Base-by-base conservation (phyloP, 2,888 invertebrate genomes). In the Opisthograptis luteolata region DNA sequence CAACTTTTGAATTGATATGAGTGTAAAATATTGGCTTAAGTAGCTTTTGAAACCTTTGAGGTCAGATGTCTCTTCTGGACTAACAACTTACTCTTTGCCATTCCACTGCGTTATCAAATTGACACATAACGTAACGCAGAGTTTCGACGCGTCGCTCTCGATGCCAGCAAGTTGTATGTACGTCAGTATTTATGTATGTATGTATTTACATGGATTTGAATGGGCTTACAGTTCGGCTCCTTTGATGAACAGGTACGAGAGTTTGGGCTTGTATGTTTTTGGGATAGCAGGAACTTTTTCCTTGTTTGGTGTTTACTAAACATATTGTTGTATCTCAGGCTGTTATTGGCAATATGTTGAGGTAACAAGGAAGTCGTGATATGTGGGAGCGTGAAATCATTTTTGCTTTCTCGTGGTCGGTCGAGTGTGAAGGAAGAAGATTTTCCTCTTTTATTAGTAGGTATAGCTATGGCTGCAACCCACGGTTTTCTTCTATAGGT, bases 41-140 rank as follows among this genome's bases (percentile, higher is more conserved):
- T n/a, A 17, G 17, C 7, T 22, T 7, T 22, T 22, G 22, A 7
- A 22, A 22, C 22, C 22, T 9, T 2, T 25, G 2, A 1, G n/a
- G 25, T 25, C 2, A 22, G 3, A 5, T 10, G 10, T 9, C 40
- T 14, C 9, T 12, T 44, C 36, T 53, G 10, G 31, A 10, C 13
- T 2, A 19, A n/a, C 15, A 12, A 15, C 0, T 3, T 46, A 36
- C 0, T 57, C 55, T 60, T 44, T 56, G 54, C 0, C 9, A 37
- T 32, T 39, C 40, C 49, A 39, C 25, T 30, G 47, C 31, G 50
- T 60, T 58, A 60, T 50, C 44, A 50, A 53, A 55, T 52, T 42
- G 55, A 53, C 45, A 50, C 44, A 46, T 40, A 36, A 41, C 40
- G 44, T 41, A 42, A 49, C 43, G 41, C 32, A 46, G 34, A 40